phyloP scores from a whole-genome alignment of 2,113 vertebrate genomes.

The Cheirogaleus medius region DNA sequence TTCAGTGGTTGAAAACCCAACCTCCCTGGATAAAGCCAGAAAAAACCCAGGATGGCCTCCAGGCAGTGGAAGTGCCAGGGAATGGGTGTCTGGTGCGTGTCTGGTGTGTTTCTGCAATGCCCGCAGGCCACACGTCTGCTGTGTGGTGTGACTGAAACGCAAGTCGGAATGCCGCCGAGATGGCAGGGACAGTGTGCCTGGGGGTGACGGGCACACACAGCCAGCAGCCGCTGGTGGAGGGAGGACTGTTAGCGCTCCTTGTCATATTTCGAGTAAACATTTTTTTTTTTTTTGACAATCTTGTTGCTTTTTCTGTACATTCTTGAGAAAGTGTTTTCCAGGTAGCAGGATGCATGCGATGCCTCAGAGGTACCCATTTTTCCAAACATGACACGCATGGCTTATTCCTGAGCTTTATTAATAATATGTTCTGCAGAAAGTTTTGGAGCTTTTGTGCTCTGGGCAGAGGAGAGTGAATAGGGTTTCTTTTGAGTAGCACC shows the following conservation, averaged over 20 bases:
- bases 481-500: not conserved
- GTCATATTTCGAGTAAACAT: not conserved
- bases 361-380: not conserved
- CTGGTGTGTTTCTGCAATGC: not conserved
- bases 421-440: not conserved
- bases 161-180: not conserved
- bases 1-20: not conserved
- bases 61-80: not conserved
- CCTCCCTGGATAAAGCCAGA: not conserved
- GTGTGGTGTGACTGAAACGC: not conserved
- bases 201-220: not conserved
- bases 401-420: not conserved
- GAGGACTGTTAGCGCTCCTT: not conserved
- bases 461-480: not conserved
- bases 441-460: not conserved
- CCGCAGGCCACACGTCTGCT: not conserved
- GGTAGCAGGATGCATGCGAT: not conserved
- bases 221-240: not conserved
- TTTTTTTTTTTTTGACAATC: not conserved
- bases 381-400: not conserved
- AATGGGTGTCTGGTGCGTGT: not conserved
- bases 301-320: not conserved
- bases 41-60: not conserved
- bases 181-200: not conserved
- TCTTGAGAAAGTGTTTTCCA: slow-evolving; percentile 28